Evolutionary conservation across 2,888 invertebrate genomes (phyloP).

Genomic region (Odontothrips loti): DNA sequence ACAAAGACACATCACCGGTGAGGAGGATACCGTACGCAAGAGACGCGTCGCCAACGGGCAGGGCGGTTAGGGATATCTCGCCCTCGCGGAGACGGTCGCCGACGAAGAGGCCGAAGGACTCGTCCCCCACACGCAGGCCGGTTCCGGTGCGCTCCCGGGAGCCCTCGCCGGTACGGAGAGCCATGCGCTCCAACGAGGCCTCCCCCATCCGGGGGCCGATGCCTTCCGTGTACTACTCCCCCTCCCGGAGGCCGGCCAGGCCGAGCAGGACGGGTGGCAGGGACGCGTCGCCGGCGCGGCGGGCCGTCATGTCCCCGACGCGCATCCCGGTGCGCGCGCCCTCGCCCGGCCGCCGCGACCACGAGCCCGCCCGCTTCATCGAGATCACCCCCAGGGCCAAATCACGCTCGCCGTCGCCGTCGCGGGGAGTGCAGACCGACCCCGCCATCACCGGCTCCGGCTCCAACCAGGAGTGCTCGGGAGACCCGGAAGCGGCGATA

Average conservation of each 20-base stretch:
- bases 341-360: neutral
- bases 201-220: neutral
- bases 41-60: neutral
- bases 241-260: neutral
- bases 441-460: neutral
- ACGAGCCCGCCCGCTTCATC: neutral
- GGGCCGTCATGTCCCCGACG: constrained; percentile 4
- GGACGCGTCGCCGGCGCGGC: neutral
- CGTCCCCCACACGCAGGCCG: neutral
- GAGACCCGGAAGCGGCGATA: neutral
- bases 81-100: constrained; percentile 1
- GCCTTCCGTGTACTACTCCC: neutral
- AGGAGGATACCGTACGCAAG: neutral
- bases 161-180: neutral
- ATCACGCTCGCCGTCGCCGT: neutral
- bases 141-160: neutral
- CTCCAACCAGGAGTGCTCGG: neutral
- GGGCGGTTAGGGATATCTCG: neutral
- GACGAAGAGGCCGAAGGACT: neutral
- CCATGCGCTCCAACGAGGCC: neutral
- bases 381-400: neutral
- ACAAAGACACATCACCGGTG: neutral
- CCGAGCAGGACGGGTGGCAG: neutral
- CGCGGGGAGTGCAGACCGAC: constrained; percentile 2
- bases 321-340: neutral